These are phyloP conservation scores for Lissonota sp. DNA, from an alignment of 2,888 invertebrate genomes.

Conservation along the genomic window DNA sequence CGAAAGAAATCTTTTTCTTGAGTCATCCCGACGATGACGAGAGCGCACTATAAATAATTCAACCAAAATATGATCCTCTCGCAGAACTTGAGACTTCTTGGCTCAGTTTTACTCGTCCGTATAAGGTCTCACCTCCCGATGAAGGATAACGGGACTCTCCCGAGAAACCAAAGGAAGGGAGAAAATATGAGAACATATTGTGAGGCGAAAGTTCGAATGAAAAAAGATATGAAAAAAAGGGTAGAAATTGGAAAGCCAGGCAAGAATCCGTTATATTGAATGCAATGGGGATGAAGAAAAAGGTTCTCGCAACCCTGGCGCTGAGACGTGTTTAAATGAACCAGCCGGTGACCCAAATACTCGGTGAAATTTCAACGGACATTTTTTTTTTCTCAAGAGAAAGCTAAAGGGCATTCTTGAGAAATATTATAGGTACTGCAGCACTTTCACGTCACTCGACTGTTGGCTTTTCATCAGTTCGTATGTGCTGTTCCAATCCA, in stretches of 20 bases:
- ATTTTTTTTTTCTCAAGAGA: constrained; percentile 68
- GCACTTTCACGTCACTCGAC: constrained; percentile 35
- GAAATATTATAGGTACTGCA: neutral
- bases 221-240: constrained; percentile 47
- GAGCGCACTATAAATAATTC: constrained; percentile 82
- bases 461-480: constrained; percentile 34
- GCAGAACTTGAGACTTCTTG: constrained; percentile 24
- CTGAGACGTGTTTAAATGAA: constrained; percentile 2
- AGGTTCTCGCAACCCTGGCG: constrained; percentile 31
- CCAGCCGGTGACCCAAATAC: constrained; percentile 66
- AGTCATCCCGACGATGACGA: constrained; percentile 29
- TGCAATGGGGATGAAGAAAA: constrained; percentile 20
- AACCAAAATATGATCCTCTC: constrained; percentile 77
- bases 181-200: constrained; percentile 28
- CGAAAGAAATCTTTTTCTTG: constrained; percentile 25
- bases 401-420: constrained; percentile 44
- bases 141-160: constrained; percentile 3
- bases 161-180: constrained; percentile 14
- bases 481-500: constrained; percentile 16
- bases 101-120: constrained; percentile 16
- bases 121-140: constrained; percentile 23
- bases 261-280: constrained; percentile 21
- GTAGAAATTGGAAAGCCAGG: constrained; percentile 50
- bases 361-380: constrained; percentile 65
- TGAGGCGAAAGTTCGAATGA: constrained; percentile 25